Percentiles rank a stretch among this genome's conserved stretches.
Conservation (phyloP, 2,888 invertebrate species). For the Euzetes globulus region DNA sequence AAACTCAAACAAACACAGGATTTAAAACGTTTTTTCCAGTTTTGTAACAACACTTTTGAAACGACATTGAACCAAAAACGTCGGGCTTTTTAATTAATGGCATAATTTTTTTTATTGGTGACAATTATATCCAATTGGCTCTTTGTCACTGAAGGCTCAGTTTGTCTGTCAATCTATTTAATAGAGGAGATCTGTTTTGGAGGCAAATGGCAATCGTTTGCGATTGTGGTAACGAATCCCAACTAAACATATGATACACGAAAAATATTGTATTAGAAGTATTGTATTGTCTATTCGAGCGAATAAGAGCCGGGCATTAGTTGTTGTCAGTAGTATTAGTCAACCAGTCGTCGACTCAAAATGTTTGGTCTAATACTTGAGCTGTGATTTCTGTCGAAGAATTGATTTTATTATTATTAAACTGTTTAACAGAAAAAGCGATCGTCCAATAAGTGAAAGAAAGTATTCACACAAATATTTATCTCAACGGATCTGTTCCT, state of each 20-base stretch:
- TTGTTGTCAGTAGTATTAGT: not conserved
- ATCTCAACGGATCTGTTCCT: not conserved
- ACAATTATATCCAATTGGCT: too few relatives aligned
- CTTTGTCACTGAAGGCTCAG: too few relatives aligned
- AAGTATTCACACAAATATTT: too few relatives aligned
- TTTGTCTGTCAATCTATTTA: too few relatives aligned
- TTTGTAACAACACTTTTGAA: too few relatives aligned
- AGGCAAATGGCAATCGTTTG: not conserved
- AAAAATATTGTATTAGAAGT: not conserved
- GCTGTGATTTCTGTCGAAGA: not conserved
- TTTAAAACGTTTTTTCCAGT: too few relatives aligned
- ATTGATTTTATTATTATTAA: constrained; percentile 11
- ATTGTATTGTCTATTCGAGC: not conserved
- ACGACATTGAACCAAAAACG: too few relatives aligned
- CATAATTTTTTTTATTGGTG: too few relatives aligned
- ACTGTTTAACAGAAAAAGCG: not conserved
- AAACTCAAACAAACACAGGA: too few relatives aligned
- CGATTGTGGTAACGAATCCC: not conserved
- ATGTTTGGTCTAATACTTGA: not conserved
- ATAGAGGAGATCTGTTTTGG: too few relatives aligned
- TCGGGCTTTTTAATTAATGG: too few relatives aligned
- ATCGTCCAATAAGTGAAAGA: too few relatives aligned
- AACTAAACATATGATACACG: not conserved
- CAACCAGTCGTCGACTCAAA: not conserved
- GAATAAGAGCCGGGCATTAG: not conserved